Base-by-base conservation (phyloP, 2,797 vertebrate species). In the Valencia hispanica region DNA sequence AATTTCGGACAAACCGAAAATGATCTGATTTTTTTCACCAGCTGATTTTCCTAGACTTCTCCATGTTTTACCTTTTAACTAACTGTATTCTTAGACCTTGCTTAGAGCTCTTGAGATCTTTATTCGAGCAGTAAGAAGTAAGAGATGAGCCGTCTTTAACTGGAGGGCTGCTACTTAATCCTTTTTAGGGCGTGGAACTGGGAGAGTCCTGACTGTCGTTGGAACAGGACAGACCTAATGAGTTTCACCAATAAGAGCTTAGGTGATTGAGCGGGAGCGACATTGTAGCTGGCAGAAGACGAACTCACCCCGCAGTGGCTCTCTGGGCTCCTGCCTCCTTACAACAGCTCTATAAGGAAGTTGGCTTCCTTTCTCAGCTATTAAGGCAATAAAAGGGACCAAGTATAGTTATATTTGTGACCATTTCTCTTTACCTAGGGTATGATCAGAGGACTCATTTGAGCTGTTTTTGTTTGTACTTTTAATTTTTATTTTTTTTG, bases 191-290 rank as follows among this genome's bases (percentile, higher is more conserved):
- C 25, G 63, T 41, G 41, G 6, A 66, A 66, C 20, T 36, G 8
- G 32, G 57, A 65, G 59, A 27, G 3, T 81, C 59, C 41, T 66
- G 63, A n/a, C 17, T 17, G 14, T 69, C 11, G 17, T 75, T 73
- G 75, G 20, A 71, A 50, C 17, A 50, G 43, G 27, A 70, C 78
- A 53, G 27, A 32, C 30, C 20, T 81, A 77, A 86, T 77, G 48
- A 86, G 53, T 61, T 59, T 66, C 57, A 50, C 57, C 81, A 81
- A 86, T 87, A 85, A 88, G 77, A 73, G 34, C 71, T 73, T 39
- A 81, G 80, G 80, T 84, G 83, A 91, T 75, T 71, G 81, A 90
- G 81, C 39, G 73, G 48, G 47, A 65, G 43, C 68, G 77, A 79
- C 82, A 77, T 79, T 74, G 68, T 75, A 79, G 65, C 74, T 80